phyloP scores from a whole-genome alignment of 1,140 invertebrate species.

The Penaeus japonicus region DNA sequence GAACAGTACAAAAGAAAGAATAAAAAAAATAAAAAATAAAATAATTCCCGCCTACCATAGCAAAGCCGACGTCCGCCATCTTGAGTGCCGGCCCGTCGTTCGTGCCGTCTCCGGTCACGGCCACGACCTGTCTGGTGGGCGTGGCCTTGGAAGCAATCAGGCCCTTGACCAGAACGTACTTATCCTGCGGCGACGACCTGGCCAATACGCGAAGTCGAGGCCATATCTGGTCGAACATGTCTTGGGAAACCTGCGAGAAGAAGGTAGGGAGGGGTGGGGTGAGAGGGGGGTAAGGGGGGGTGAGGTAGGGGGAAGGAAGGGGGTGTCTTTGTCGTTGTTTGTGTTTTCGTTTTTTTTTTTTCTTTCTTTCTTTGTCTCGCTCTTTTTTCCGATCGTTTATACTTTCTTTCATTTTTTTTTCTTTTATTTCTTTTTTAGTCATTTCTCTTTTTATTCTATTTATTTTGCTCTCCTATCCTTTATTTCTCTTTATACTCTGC shows the following conservation, averaged over 20 bases:
- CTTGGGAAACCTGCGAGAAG: conserved; percentile 63
- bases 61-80: conserved; percentile 76
- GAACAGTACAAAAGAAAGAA: no score
- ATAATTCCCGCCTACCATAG: conserved; percentile 71
- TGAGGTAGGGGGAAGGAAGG: no score
- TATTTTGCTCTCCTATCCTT: no score
- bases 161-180: conserved; percentile 73
- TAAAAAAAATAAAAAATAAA: conserved; percentile 19
- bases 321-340: no score
- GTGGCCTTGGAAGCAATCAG: conserved; percentile 72
- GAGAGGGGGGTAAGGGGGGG: not conserved
- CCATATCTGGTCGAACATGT: conserved; percentile 72
- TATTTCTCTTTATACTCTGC: no score
- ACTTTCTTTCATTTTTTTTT: no score
- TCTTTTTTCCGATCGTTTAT: no score
- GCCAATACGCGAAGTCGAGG: conserved; percentile 72
- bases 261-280: not conserved
- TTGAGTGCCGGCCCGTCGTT: conserved; percentile 76
- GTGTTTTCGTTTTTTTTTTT: no score
- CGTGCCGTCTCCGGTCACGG: conserved; percentile 77
- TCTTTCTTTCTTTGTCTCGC: no score
- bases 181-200: conserved; percentile 74
- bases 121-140: conserved; percentile 71
- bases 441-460: no score
- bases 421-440: no score